Conservation (phyloP, 1,140 invertebrate genomes). For the Diachasmimorpha longicaudata region DNA sequence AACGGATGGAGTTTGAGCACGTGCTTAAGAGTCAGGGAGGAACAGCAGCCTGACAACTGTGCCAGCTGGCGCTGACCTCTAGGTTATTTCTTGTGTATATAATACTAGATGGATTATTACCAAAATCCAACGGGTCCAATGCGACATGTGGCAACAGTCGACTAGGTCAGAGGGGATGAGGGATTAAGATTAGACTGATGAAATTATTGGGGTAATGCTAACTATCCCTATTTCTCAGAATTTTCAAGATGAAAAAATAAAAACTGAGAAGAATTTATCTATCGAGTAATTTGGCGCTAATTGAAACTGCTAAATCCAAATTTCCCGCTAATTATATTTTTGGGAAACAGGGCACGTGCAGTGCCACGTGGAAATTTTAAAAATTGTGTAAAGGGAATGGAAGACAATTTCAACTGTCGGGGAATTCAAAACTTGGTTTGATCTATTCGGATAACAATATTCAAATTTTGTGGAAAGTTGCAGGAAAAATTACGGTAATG, state of each 20-base stretch:
- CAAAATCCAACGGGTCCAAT: constrained; percentile 1
- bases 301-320: too few species aligned
- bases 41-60: constrained; percentile 48
- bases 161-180: not conserved
- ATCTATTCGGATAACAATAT: too few species aligned
- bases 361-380: too few species aligned
- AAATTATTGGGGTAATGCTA: not conserved
- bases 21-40: constrained; percentile 39
- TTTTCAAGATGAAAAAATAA: not conserved
- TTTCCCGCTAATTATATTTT: too few species aligned
- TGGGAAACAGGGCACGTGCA: too few species aligned
- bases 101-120: not conserved
- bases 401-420: too few species aligned
- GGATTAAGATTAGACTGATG: not conserved
- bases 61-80: constrained; percentile 41
- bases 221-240: not conserved
- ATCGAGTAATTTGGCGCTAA: not conserved
- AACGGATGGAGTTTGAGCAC: constrained; percentile 41
- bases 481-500: too few species aligned
- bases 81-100: constrained; percentile 1
- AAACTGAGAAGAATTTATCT: not conserved
- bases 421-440: too few species aligned
- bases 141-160: not conserved
- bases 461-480: too few species aligned
- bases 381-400: too few species aligned